A percentile compares a stretch with the other conserved stretches of the same genome.
These are phyloP conservation scores for Litoditis marina DNA, from an alignment of 2,888 invertebrate species.

Conservation along the genomic window DNA sequence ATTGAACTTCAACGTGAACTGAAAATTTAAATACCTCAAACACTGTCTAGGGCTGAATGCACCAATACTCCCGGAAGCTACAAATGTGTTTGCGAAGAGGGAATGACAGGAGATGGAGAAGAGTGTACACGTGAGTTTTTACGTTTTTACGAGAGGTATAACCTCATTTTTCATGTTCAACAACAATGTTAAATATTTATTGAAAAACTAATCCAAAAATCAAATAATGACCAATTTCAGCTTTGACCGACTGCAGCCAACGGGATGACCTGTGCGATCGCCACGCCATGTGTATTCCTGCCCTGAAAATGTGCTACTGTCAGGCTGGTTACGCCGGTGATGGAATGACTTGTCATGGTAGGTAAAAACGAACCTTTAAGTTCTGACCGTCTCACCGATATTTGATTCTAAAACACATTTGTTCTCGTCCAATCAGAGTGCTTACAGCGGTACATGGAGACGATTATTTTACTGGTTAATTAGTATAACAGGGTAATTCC, in stretches of 20 bases:
- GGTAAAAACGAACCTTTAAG: neutral
- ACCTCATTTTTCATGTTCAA: no score
- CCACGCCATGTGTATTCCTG: conserved; percentile 50
- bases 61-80: conserved; percentile 50
- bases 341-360: conserved; percentile 52
- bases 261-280: conserved; percentile 52
- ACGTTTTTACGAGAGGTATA: no score
- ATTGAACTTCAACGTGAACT: no score
- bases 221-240: conserved; percentile 34
- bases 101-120: conserved; percentile 51
- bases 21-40: no score
- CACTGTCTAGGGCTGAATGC: conserved; percentile 46
- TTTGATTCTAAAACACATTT: no score
- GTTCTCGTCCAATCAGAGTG: no score
- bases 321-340: conserved; percentile 55
- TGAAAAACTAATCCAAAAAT: neutral
- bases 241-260: conserved; percentile 46
- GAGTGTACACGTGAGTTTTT: conserved; percentile 46
- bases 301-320: conserved; percentile 53
- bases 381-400: no score
- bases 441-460: no score
- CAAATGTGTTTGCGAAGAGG: conserved; percentile 52
- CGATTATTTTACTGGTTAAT: no score
- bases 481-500: no score
- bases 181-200: conserved; percentile 1